Conservation (phyloP, 2,888 invertebrate genomes). For the Rosalia funebris region DNA sequence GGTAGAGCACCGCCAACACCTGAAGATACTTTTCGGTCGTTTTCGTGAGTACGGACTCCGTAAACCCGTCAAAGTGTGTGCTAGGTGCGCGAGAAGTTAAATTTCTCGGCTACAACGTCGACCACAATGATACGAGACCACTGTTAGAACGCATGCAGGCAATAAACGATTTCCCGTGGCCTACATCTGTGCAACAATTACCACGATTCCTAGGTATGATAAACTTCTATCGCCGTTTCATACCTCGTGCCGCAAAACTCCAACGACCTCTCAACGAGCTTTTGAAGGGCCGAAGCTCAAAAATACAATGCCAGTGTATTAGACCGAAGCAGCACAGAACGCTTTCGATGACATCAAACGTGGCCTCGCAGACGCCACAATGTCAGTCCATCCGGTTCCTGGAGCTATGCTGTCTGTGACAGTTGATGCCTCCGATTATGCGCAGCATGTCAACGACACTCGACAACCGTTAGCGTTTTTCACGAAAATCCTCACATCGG, state of each 20-base stretch:
- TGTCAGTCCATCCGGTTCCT: neutral
- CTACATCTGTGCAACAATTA: neutral
- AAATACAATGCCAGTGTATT: neutral
- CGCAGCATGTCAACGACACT: neutral
- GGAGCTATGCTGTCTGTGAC: neutral
- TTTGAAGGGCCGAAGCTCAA: neutral
- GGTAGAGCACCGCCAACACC: too few relatives aligned
- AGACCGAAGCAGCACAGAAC: neutral
- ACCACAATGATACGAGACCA: constrained; percentile 12
- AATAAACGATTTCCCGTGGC: constrained; percentile 9
- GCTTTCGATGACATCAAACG: neutral
- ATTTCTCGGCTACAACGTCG: constrained; percentile 20
- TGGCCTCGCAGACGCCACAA: neutral
- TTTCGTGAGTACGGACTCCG: neutral
- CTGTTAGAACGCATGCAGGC: constrained; percentile 15
- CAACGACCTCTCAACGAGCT: neutral
- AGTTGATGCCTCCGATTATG: constrained; percentile 4
- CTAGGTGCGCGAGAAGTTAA: constrained; percentile 5
- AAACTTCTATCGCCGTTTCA: constrained; percentile 6
- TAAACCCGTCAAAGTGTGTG: constrained; percentile 21
- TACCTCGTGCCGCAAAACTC: neutral
- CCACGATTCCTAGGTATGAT: constrained; percentile 8
- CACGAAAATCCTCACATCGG: neutral
- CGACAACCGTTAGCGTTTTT: constrained; percentile 6
- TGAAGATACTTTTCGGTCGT: too few relatives aligned